Conservation (phyloP, 2,797 vertebrate genomes). For the Anguilla megastoma region DNA sequence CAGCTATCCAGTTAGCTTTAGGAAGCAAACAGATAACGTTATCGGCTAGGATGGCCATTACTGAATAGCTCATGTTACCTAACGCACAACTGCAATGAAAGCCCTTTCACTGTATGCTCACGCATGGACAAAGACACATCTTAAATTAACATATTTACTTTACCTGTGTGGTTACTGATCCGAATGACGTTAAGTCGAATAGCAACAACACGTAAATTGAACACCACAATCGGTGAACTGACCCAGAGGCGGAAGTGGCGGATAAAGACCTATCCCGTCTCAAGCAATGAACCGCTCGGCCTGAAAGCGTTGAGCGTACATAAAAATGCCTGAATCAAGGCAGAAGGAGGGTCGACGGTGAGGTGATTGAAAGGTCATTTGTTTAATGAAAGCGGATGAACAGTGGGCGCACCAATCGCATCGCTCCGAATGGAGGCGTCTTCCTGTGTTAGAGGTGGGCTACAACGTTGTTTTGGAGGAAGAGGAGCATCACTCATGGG, state of each 20-base stretch:
- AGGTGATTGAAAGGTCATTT: neutral
- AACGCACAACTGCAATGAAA: neutral
- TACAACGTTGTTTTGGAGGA: conserved; percentile 16
- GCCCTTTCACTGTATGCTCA: neutral
- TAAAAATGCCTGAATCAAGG: neutral
- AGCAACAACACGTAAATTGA: conserved; percentile 45
- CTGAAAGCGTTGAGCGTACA: no score
- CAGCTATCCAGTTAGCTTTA: neutral
- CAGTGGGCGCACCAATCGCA: neutral
- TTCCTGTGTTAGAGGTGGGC: neutral
- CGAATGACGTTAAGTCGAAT: neutral
- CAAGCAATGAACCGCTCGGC: neutral
- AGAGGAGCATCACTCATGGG: neutral
- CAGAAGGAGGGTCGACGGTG: conserved; percentile 1
- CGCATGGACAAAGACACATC: neutral
- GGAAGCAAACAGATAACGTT: neutral
- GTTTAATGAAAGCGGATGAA: neutral
- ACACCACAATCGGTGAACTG: conserved; percentile 37
- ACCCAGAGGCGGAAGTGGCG: conserved; percentile 61
- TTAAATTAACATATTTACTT: neutral
- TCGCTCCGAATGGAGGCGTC: conserved; percentile 2
- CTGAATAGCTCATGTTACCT: neutral
- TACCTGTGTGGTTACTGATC: neutral
- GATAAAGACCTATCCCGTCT: conserved; percentile 64
- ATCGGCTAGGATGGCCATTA: neutral